A percentile compares a stretch with the other conserved stretches of the same genome.
Evolutionary conservation across 1,140 invertebrate species (phyloP).

Genomic region (Cydia splendana): DNA sequence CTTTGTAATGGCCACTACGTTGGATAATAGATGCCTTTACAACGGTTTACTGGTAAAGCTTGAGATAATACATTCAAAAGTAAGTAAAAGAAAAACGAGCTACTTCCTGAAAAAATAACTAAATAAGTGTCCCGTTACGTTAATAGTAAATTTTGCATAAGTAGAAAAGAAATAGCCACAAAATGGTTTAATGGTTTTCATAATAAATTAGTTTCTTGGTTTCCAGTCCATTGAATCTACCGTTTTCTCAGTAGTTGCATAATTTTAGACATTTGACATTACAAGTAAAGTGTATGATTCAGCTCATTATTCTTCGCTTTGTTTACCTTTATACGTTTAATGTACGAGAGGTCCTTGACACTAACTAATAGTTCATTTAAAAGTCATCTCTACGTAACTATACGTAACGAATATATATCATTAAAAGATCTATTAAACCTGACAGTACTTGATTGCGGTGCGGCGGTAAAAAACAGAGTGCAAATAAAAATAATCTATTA

Average conservation of each 20-base stretch:
- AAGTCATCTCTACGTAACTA: not conserved
- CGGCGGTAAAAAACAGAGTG: conserved; percentile 37
- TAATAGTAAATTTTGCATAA: not conserved
- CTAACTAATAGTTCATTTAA: conserved; percentile 8
- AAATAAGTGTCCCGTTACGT: not conserved
- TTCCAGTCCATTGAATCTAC: not conserved
- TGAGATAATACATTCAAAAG: too few species aligned
- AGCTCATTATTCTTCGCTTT: not conserved
- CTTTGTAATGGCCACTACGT: too few species aligned
- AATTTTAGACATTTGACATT: not conserved
- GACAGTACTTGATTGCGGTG: conserved; percentile 24
- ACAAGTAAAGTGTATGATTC: not conserved
- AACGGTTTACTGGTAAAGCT: too few species aligned
- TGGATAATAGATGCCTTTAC: too few species aligned
- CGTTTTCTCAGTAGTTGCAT: not conserved
- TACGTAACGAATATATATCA: conserved; percentile 1
- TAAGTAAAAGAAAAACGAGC: too few species aligned
- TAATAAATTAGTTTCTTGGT: not conserved
- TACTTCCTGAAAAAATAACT: too few species aligned
- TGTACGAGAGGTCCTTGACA: conserved; percentile 11
- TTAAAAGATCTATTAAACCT: conserved; percentile 22
- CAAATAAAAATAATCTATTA: conserved; percentile 49
- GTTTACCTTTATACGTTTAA: not conserved
- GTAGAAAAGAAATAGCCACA: not conserved
- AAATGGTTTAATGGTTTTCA: not conserved